Base-by-base conservation (phyloP, 2,797 vertebrate genomes). In the Phrynocephalus forsythii region DNA sequence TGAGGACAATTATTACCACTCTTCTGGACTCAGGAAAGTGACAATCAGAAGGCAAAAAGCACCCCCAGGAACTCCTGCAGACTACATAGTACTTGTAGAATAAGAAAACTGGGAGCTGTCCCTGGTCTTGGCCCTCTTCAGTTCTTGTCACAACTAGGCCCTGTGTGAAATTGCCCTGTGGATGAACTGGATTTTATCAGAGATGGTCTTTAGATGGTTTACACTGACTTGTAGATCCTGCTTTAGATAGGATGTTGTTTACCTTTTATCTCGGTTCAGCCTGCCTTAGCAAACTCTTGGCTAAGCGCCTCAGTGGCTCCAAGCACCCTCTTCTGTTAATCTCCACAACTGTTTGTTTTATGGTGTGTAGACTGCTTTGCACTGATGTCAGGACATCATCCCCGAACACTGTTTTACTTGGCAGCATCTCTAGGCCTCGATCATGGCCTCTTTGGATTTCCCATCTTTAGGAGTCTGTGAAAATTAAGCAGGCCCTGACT, bases 361-460 rank as follows among this genome's bases (percentile, higher is more conserved):
- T 92, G 60, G 60, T 89, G 87, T 91, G 92, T 92, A 78, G 30
- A 92, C 91, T 94, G 80, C 93, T 95, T 93, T 94, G 94, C 80
- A 94, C 94, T 94, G 38, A 44, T 44, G 93, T 92, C 90, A 90
- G 94, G 92, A 91, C 90, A 91, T 88, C 0, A 0, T 91, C 87
- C 73, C 71, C 75, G 75, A 92, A 94, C 90, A 94, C 52, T 95
- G 91, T 96, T 95, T 94, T 89, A 44, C 88, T 96, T 96, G 95
- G 95, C 95, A 94, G 85, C 89, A 67, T 6, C 72, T 92, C 11
- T 0, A 50, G 92, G 92, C 93, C 94, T 93, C 92, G 93, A 91
- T 90, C 91, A 91, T 52, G 1, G 85, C 80, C 88, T 91, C 88
- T 90, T 90, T 90, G 0, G 86, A 90, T 92, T 91, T 94, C 95